These are phyloP conservation scores for Neodontobutis hainanensis DNA, from an alignment of 2,113 vertebrate genomes.

Conservation along the genomic window DNA sequence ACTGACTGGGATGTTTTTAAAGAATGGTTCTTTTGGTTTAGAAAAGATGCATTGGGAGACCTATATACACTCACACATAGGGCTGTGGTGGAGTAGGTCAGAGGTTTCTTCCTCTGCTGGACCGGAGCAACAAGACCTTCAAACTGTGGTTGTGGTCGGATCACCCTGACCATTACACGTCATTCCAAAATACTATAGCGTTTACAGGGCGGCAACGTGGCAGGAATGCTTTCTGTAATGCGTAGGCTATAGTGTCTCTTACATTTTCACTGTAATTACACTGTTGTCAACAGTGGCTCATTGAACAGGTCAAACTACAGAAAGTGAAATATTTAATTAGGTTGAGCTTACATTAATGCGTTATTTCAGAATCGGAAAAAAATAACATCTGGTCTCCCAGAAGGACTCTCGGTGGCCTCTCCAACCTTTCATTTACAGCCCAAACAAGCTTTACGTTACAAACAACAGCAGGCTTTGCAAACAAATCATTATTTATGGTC, in stretches of 20 bases:
- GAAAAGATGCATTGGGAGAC: conserved; percentile 6
- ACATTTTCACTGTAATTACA: not conserved
- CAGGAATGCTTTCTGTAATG: conserved; percentile 18
- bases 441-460: conserved; percentile 6
- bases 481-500: conserved; percentile 25
- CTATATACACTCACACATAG: conserved; percentile 9
- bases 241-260: not conserved
- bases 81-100: conserved; percentile 30
- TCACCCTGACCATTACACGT: conserved; percentile 49
- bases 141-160: conserved; percentile 66
- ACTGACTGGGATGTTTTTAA: conserved; percentile 9
- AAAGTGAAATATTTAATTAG: too few species aligned
- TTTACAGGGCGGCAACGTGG: conserved; percentile 64
- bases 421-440: conserved; percentile 11
- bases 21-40: not conserved
- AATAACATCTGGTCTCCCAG: too few species aligned
- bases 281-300: too few species aligned
- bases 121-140: conserved; percentile 10
- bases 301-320: too few species aligned
- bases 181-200: conserved; percentile 59
- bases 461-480: conserved; percentile 25
- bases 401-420: not conserved
- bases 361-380: too few species aligned
- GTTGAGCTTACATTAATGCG: too few species aligned
- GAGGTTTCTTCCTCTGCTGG: conserved; percentile 26